A percentile compares a stretch with the other conserved stretches of the same genome.
Evolutionary conservation across 1,140 invertebrate species (phyloP).

Genomic region (Vollenhovia emeryi): DNA sequence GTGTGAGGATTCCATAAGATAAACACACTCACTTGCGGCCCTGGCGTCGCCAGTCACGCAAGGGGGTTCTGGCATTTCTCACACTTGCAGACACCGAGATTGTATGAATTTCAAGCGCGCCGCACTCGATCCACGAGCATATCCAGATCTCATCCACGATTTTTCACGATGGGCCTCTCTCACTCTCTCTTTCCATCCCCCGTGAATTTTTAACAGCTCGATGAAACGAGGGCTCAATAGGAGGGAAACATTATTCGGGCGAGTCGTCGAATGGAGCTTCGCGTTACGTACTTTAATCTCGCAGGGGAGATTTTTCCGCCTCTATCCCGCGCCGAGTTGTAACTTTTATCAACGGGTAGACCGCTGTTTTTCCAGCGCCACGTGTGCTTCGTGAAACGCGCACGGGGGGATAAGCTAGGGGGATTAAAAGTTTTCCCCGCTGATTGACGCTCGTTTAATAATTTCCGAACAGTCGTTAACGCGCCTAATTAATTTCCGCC

Average conservation of each 20-base stretch:
- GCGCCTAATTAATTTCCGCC: conserved; percentile 35
- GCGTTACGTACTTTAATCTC: not conserved
- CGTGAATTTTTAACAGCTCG: not conserved
- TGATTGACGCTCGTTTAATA: not conserved
- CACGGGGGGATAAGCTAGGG: not conserved
- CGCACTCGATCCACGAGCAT: conserved; percentile 25
- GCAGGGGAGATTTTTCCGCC: no score
- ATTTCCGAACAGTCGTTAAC: not conserved
- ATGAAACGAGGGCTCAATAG: not conserved
- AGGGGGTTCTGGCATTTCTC: conserved; percentile 58
- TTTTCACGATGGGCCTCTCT: not conserved
- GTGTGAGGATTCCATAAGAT: conserved; percentile 61
- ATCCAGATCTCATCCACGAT: not conserved
- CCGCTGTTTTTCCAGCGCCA: not conserved
- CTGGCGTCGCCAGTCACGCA: conserved; percentile 16
- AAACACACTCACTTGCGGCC: conserved; percentile 19
- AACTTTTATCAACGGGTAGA: not conserved
- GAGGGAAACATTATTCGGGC: not conserved
- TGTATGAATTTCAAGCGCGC: conserved; percentile 47
- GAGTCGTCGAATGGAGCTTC: not conserved
- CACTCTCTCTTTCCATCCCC: no score
- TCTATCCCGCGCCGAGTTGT: not conserved
- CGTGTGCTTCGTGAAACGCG: not conserved
- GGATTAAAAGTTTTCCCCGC: not conserved
- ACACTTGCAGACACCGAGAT: conserved; percentile 27